Conservation (phyloP, 2,888 invertebrate species). For the Drosophila percnosoma region DNA sequence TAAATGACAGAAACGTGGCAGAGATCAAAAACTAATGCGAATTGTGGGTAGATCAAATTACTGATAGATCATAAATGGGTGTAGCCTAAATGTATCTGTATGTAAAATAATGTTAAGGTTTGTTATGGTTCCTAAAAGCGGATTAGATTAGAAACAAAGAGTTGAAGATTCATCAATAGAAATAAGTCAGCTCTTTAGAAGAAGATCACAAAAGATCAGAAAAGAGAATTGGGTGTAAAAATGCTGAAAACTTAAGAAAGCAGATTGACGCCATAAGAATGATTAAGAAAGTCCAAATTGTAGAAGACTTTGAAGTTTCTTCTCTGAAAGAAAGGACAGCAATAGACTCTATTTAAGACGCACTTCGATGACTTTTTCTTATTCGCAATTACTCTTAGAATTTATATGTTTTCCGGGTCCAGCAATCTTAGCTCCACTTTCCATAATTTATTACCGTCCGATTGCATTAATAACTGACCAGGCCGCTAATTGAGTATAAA, state of each 20-base stretch:
- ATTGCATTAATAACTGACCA: background rate
- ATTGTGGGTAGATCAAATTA: background rate
- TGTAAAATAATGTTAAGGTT: background rate
- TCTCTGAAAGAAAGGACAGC: background rate
- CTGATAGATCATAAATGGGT: no score
- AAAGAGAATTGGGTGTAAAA: background rate
- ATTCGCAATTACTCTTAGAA: background rate
- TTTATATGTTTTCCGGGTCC: background rate
- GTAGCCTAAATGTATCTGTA: background rate
- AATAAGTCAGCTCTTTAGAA: background rate
- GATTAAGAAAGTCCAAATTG: background rate
- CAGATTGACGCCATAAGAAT: background rate
- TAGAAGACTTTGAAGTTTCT: background rate
- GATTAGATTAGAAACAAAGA: background rate
- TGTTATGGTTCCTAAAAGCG: background rate
- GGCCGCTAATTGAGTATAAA: slow-evolving; percentile 10
- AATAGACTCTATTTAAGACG: background rate
- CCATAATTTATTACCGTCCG: background rate
- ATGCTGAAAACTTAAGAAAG: background rate
- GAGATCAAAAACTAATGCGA: background rate
- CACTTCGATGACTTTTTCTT: background rate
- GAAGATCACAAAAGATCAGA: background rate
- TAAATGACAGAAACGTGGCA: slow-evolving; percentile 58
- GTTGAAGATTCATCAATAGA: background rate
- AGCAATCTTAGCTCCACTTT: background rate